Conservation (phyloP, 2,888 invertebrate genomes). For the Amblyjoppa fuscipennis region DNA sequence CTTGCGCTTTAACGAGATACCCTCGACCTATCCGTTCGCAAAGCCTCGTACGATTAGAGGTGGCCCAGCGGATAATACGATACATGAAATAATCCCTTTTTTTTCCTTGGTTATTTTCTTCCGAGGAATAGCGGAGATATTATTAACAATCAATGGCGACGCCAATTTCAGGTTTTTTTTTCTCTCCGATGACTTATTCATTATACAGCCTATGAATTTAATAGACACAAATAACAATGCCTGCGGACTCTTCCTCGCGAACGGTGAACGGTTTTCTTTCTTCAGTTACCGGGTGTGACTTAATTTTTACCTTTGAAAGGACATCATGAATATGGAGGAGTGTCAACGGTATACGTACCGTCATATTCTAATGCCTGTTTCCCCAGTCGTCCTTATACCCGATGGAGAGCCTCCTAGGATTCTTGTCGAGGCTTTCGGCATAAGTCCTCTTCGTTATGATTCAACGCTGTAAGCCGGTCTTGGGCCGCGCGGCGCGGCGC, state of each 20-base stretch:
- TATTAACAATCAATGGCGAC: not conserved
- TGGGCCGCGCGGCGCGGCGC: conserved; percentile 74
- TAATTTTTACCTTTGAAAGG: conserved; percentile 75
- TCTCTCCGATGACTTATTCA: not conserved
- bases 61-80: conserved; percentile 14
- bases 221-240: conserved; percentile 4
- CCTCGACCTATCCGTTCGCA: conserved; percentile 20
- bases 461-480: conserved; percentile 84
- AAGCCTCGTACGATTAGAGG: conserved; percentile 27
- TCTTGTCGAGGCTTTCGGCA: conserved; percentile 78
- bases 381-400: conserved; percentile 75
- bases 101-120: not conserved
- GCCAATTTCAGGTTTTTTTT: not conserved
- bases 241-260: not conserved
- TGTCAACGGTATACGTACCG: conserved; percentile 64
- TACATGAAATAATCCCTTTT: conserved; percentile 3
- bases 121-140: not conserved
- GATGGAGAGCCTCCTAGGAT: conserved; percentile 72
- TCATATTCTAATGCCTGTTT: conserved; percentile 80
- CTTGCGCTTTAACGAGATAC: conserved; percentile 32
- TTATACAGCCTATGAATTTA: not conserved
- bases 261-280: conserved; percentile 22
- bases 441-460: conserved; percentile 85
- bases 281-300: conserved; percentile 30
- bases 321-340: conserved; percentile 80